phyloP scores from a whole-genome alignment of 2,113 vertebrate genomes.

The Rhynchomys soricoides region DNA sequence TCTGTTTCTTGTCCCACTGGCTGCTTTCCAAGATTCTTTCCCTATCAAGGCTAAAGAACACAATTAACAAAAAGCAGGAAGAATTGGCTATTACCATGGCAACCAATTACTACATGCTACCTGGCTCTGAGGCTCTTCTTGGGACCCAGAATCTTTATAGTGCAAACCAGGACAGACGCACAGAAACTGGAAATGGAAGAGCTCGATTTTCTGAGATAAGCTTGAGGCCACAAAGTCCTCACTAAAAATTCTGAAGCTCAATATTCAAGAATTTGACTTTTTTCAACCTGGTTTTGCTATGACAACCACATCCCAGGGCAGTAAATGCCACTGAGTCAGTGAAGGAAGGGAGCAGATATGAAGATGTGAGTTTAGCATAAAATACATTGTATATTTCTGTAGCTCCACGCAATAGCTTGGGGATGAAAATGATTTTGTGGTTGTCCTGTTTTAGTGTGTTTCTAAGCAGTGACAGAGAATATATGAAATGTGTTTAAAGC shows the following conservation, averaged over 20 bases:
- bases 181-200: neutral
- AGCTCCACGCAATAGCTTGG: neutral
- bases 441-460: constrained; percentile 33
- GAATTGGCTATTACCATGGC: neutral
- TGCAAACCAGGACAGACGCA: neutral
- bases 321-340: neutral
- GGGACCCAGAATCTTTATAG: neutral
- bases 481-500: constrained; percentile 16
- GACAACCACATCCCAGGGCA: neutral
- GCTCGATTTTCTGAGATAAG: neutral
- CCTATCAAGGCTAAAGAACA: neutral
- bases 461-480: neutral
- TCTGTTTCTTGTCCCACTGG: neutral
- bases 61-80: neutral
- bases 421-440: constrained; percentile 14
- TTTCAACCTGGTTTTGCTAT: neutral
- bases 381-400: neutral
- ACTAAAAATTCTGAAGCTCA: neutral
- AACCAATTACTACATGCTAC: neutral
- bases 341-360: neutral
- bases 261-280: neutral
- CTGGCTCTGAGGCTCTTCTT: neutral
- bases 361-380: neutral
- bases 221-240: neutral
- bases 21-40: neutral